Conservation (phyloP, 53 echinoderm and acorn worm species). For the Mesocentrotus franciscanus region DNA sequence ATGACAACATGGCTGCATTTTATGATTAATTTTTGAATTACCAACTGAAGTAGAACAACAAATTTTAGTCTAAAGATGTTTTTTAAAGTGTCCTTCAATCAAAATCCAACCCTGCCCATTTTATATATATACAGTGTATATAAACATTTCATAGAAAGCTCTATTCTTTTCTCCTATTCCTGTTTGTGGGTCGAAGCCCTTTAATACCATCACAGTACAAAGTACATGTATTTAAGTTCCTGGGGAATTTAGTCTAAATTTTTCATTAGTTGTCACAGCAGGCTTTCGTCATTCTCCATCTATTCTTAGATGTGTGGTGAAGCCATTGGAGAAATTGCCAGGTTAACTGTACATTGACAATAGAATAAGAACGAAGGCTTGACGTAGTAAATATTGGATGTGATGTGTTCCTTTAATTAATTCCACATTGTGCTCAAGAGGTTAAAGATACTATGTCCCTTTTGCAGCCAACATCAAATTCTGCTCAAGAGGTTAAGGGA, state of each 20-base stretch:
- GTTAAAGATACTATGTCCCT: too few species aligned
- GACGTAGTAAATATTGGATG: neutral
- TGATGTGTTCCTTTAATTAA: neutral
- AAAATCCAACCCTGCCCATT: too few species aligned
- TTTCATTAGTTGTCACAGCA: constrained; percentile 1
- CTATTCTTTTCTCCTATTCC: neutral
- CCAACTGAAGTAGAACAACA: too few species aligned
- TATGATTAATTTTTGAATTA: too few species aligned
- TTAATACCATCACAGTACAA: neutral
- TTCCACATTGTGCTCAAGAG: neutral
- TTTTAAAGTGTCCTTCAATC: too few species aligned
- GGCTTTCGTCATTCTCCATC: neutral
- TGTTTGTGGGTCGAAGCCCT: neutral
- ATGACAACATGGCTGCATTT: too few species aligned
- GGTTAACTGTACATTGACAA: neutral
- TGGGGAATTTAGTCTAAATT: neutral
- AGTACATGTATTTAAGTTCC: neutral
- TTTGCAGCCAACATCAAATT: too few species aligned
- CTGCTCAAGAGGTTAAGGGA: neutral
- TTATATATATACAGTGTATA: too few species aligned
- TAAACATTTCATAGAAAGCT: too few species aligned
- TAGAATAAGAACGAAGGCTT: neutral
- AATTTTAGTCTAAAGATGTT: too few species aligned
- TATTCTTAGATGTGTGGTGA: neutral
- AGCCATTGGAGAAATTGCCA: neutral